Base-by-base conservation (phyloP, 2,113 vertebrate species). In the Cricetomys ansorgei region DNA sequence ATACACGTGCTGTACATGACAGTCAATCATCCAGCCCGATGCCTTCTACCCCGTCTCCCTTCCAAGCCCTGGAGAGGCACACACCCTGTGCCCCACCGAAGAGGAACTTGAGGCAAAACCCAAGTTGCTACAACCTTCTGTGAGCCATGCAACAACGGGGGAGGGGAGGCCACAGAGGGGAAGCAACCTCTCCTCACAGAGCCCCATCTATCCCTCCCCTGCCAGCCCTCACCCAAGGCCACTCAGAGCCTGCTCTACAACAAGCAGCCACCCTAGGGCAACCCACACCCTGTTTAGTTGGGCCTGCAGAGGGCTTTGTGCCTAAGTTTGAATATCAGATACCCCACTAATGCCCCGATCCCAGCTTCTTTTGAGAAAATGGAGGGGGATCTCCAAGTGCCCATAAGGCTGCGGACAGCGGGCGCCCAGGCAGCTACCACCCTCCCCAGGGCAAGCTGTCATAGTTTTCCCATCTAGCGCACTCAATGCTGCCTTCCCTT, bases 21-120 rank as follows among this genome's bases (percentile, higher is more conserved):
- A 9, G 4, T 48, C 37, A 37, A 11, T 43, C 70, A 19, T 7
- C 65, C 27, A 59, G 15, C 48, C 40, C 53, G 27, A 80, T 43
- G 72, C 34, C 25, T 1, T 62, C 31, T 13, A 11, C 5, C 69
- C 9, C 67, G 73, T 69, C 69, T 79, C 88, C 83, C 64, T 75
- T 73, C 79, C 27, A 57, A 53, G 29, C 27, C 50, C 55, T 57
- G 21, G n/a, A 57, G 57, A 62, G 65, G 40, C 19, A 3, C 43
- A 55, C 31, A 21, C 64, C 53, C 67, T 34, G 10, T 0, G 1
- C 55, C 45, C 34, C 29, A 83, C 64, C 84, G 27, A 2, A 65
- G 87, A 94, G 97, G 97, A 96, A 97, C 95, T 12, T 91, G 88
- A 76, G 80, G 87, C 43, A 86, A 94, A 81, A 17, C 69, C 7